Evolutionary conservation across 2,113 vertebrate species (phyloP), one percentile per base, ranked within the genome.

Genomic region (Felis chaus): DNA sequence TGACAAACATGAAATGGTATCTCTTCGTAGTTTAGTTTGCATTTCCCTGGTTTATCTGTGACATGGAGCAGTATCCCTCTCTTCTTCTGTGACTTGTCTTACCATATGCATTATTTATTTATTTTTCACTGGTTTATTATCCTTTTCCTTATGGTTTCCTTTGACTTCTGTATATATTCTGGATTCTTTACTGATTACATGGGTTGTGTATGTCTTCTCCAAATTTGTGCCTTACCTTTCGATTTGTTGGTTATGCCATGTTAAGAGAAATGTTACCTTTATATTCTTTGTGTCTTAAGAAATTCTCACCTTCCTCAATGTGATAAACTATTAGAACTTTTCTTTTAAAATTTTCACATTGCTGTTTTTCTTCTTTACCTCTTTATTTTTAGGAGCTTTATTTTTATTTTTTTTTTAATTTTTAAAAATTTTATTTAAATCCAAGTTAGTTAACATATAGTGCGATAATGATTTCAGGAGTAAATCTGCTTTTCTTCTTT

Each of bases 201-300:
- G 63, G n/a, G 21, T 65, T 83, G 33, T 0, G 1, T 76, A 50
- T 78, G 48, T 89, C 78, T 57, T 89, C 14, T 76, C 45, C 53
- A 53, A n/a, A 83, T 73, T 48, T 57, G 0, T 69, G 23, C 63
- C 27, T 94, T 80, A 31, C 19, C 19, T 78, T 94, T 79, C n/a
- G 39, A 4, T 86, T 79, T 53, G 50, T 73, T 86, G 23, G 57
- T 91, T 80, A 73, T 55, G 8, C 57, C 63, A 45, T 66, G 18
- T 55, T 81, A 86, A 73, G 48, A 87, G 11, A 94, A 96, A 80
- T 45, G 39, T 83, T 69, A 95, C 41, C 90, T 65, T 57, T 39
- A 66, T 81, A 76, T 71, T 45, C 88, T 36, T 33, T 61, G 4
- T 96, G 1, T 14, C 27, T 80, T 91, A 91, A 33, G 5, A 90